Conservation (phyloP, 2,113 vertebrate genomes). For the Trichomycterus rosablanca region DNA sequence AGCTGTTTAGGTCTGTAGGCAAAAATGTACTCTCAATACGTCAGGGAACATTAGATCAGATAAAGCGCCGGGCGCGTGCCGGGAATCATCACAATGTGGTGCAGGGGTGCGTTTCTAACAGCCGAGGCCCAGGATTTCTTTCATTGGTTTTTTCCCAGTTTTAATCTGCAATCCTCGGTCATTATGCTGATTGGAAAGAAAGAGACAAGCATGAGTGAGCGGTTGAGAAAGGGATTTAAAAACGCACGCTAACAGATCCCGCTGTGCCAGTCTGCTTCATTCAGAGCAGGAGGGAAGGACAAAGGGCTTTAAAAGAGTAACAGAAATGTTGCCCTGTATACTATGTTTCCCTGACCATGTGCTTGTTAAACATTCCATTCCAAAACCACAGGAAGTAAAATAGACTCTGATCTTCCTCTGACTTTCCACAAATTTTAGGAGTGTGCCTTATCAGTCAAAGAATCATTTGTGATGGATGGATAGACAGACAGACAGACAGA, state of each 20-base stretch:
- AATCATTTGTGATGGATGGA: too few relatives aligned
- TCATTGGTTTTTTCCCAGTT: slow-evolving; percentile 35
- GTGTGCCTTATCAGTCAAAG: too few relatives aligned
- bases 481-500: too few relatives aligned
- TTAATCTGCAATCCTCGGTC: slow-evolving; percentile 29
- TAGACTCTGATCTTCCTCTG: too few relatives aligned
- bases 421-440: too few relatives aligned
- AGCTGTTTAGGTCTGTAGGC: slow-evolving; percentile 82
- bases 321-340: too few relatives aligned
- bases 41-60: slow-evolving; percentile 82
- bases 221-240: slow-evolving; percentile 58
- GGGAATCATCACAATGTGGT: slow-evolving; percentile 38
- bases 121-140: slow-evolving; percentile 33
- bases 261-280: slow-evolving; percentile 37
- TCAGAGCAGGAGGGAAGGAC: slow-evolving; percentile 42
- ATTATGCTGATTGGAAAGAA: slow-evolving; percentile 54
- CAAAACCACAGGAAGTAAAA: too few relatives aligned
- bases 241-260: slow-evolving; percentile 46
- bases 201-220: slow-evolving; percentile 43
- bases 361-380: too few relatives aligned
- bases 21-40: slow-evolving; percentile 86
- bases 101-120: slow-evolving; percentile 37
- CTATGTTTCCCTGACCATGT: too few relatives aligned
- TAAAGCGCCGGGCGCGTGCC: slow-evolving; percentile 52
- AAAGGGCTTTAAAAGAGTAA: too few relatives aligned